Percentiles rank a stretch among this genome's conserved stretches.
Evolutionary conservation across 2,888 invertebrate species (phyloP).

Genomic region (Operophtera brumata): DNA sequence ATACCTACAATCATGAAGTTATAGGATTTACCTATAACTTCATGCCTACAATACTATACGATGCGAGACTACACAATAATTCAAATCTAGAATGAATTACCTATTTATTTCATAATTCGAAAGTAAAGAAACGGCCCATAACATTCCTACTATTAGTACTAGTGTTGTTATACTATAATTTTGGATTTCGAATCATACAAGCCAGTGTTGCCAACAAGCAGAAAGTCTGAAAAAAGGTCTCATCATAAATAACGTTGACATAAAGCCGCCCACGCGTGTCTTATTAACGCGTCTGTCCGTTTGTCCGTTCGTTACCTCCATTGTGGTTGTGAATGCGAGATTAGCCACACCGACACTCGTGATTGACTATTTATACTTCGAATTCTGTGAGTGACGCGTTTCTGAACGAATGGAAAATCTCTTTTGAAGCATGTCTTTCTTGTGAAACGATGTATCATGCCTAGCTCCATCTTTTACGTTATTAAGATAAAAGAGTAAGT

Average conservation of each 20-base stretch:
- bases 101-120: conserved; percentile 2
- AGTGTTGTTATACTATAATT: conserved; percentile 14
- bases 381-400: conserved; percentile 66
- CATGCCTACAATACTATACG: neutral
- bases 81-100: neutral
- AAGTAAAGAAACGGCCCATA: conserved; percentile 9
- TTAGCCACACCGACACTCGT: conserved; percentile 75
- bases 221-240: conserved; percentile 61
- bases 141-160: neutral
- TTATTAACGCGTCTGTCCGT: conserved; percentile 77
- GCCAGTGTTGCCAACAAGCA: conserved; percentile 50
- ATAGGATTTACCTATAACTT: too few relatives aligned
- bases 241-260: conserved; percentile 79
- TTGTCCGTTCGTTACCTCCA: conserved; percentile 78
- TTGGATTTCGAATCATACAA: conserved; percentile 20
- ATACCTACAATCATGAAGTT: too few relatives aligned
- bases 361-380: conserved; percentile 78
- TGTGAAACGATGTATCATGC: conserved; percentile 17
- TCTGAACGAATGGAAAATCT: conserved; percentile 40
- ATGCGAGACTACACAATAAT: conserved; percentile 1
- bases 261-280: conserved; percentile 77
- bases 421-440: conserved; percentile 21
- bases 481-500: conserved; percentile 27
- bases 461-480: conserved; percentile 9
- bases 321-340: conserved; percentile 75